Evolutionary conservation across 2,797 vertebrate species (phyloP).

Genomic region (Anolis apletophallus): DNA sequence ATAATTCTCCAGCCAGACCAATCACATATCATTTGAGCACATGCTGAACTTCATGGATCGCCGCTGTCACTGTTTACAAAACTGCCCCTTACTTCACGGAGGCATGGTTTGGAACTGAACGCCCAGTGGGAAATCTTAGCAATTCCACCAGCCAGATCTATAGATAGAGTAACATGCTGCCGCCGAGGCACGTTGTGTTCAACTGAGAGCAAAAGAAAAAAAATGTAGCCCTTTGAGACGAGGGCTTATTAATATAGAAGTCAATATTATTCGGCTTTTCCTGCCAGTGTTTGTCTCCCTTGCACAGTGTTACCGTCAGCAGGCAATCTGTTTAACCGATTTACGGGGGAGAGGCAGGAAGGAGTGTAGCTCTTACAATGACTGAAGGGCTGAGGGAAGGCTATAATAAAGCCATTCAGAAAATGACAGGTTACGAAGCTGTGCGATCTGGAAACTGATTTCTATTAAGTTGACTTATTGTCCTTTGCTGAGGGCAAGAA

Average conservation of each 20-base stretch:
- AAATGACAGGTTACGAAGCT: slow-evolving; percentile 81
- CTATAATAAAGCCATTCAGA: slow-evolving; percentile 79
- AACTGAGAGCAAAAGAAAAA: neutral
- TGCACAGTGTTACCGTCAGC: slow-evolving; percentile 40
- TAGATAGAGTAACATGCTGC: neutral
- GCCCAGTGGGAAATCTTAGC: fast-evolving
- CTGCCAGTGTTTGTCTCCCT: slow-evolving; percentile 40
- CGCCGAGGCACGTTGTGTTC: neutral
- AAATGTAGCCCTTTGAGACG: slow-evolving; percentile 46
- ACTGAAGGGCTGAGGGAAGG: slow-evolving; percentile 40
- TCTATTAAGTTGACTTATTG: slow-evolving; percentile 79
- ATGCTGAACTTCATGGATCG: neutral
- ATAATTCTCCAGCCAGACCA: neutral
- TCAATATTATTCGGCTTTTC: slow-evolving; percentile 53
- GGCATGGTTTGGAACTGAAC: neutral
- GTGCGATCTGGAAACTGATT: slow-evolving; percentile 78
- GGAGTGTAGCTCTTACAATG: slow-evolving; percentile 36
- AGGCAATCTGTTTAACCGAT: slow-evolving; percentile 59
- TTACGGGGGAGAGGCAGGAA: slow-evolving; percentile 48
- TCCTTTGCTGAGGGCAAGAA: slow-evolving; percentile 57
- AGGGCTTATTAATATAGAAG: slow-evolving; percentile 54
- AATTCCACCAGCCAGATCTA: slow-evolving; percentile 18
- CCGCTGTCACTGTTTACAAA: neutral
- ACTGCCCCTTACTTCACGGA: neutral
- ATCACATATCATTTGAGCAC: neutral